phyloP scores from a whole-genome alignment of 2,797 vertebrate species.

The Anabas testudineus region DNA sequence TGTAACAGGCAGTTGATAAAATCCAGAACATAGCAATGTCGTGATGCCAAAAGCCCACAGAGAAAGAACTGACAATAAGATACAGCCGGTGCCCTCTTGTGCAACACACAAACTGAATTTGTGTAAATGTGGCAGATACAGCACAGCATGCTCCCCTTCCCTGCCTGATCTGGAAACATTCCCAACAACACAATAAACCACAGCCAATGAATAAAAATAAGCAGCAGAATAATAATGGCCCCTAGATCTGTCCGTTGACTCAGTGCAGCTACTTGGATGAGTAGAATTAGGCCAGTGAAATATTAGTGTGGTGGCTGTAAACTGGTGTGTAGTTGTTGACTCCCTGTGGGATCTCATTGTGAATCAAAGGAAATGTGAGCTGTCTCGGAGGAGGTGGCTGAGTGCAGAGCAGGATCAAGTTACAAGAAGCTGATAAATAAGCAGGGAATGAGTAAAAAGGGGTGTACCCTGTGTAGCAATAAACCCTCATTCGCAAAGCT shows the following conservation, averaged over 20 bases:
- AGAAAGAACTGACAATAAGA: slow-evolving; percentile 50
- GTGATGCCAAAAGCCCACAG: slow-evolving; percentile 43
- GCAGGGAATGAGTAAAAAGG: slow-evolving; percentile 43
- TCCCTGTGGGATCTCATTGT: slow-evolving; percentile 59
- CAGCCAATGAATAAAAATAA: slow-evolving; percentile 59
- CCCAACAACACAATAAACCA: slow-evolving; percentile 43
- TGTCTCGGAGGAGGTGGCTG: slow-evolving; percentile 70
- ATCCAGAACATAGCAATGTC: slow-evolving; percentile 56
- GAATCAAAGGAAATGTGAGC: slow-evolving; percentile 78
- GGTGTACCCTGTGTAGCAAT: slow-evolving; percentile 30
- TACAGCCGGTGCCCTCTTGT: slow-evolving; percentile 49
- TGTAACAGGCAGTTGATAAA: slow-evolving; percentile 66
- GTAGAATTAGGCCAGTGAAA: slow-evolving; percentile 53
- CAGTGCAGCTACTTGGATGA: slow-evolving; percentile 55
- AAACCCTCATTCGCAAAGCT: slow-evolving; percentile 32
- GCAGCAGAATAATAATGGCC: slow-evolving; percentile 38
- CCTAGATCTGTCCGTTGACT: slow-evolving; percentile 54
- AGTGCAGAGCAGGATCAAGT: slow-evolving; percentile 62
- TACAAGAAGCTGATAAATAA: slow-evolving; percentile 68
- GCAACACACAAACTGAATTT: slow-evolving; percentile 57
- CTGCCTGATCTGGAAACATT: slow-evolving; percentile 41
- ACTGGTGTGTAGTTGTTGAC: slow-evolving; percentile 57
- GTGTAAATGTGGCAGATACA: slow-evolving; percentile 48
- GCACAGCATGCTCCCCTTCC: slow-evolving; percentile 25
- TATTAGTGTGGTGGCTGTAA: slow-evolving; percentile 39